phyloP scores from a whole-genome alignment of 2,888 invertebrate species.

The Coelogynopora nodosa region DNA sequence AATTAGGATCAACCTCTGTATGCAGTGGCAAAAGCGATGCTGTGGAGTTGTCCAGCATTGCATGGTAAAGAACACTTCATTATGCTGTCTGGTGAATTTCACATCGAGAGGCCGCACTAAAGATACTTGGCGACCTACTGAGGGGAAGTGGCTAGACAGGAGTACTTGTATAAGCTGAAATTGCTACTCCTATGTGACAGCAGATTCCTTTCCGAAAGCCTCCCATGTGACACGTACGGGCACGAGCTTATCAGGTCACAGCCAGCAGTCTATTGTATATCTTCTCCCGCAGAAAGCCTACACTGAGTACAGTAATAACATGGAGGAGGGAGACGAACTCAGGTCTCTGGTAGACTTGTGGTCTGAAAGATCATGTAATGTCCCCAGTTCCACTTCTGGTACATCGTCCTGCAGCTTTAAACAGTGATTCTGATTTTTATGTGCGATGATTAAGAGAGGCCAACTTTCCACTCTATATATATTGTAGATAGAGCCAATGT shows the following conservation, averaged over 20 bases:
- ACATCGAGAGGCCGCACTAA: background rate
- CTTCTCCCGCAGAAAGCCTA: background rate
- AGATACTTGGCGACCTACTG: background rate
- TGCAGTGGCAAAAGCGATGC: background rate
- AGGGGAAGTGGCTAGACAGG: background rate
- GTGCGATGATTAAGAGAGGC: background rate
- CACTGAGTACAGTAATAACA: background rate
- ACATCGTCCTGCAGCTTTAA: background rate
- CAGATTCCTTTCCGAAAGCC: background rate
- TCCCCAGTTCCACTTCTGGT: background rate
- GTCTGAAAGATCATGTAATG: background rate
- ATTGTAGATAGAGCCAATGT: no score
- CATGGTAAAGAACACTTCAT: background rate
- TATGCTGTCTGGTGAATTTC: background rate
- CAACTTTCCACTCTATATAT: background rate
- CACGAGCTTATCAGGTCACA: background rate
- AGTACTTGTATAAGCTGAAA: background rate
- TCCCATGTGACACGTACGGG: background rate
- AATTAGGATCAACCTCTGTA: background rate
- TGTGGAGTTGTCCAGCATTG: background rate
- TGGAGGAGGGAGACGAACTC: background rate
- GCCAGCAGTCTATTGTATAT: background rate
- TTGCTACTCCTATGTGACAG: background rate
- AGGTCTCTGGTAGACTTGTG: background rate
- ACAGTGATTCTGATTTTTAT: background rate